phyloP scores from a whole-genome alignment of 2,888 invertebrate species.

The Tiphia femorata region DNA sequence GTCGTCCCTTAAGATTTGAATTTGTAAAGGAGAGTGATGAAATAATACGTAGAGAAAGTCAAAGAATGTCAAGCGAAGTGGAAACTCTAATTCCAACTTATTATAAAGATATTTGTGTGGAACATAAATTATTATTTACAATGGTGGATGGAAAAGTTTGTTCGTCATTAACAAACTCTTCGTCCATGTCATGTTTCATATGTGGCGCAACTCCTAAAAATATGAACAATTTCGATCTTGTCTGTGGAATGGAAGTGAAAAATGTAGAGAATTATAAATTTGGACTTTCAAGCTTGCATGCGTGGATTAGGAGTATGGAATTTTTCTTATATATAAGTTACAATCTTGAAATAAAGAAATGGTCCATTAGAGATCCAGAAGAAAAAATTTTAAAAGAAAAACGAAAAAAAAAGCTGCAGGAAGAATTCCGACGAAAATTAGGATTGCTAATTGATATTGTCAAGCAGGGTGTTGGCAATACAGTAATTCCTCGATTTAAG shows the following conservation, averaged over 20 bases:
- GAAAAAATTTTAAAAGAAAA: constrained; percentile 2
- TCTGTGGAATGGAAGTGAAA: no score
- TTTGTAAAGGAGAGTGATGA: not conserved
- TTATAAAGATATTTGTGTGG: not conserved
- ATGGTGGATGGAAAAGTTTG: constrained; percentile 7
- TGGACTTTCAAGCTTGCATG: constrained; percentile 14
- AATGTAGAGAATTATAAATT: not conserved
- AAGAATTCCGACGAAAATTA: not conserved
- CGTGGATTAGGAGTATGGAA: constrained; percentile 14
- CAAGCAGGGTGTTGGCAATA: not conserved
- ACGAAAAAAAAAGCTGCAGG: constrained; percentile 4
- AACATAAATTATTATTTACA: constrained; percentile 1
- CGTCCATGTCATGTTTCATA: not conserved
- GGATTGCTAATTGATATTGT: constrained; percentile 5
- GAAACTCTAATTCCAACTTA: not conserved
- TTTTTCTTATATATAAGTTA: constrained; percentile 12
- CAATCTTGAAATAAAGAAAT: constrained; percentile 9
- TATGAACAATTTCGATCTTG: no score
- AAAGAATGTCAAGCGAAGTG: not conserved
- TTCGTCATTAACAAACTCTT: not conserved
- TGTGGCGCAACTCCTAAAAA: not conserved
- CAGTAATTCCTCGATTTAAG: no score
- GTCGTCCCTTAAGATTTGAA: constrained; percentile 1
- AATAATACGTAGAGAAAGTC: not conserved
- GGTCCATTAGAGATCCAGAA: not conserved